phyloP scores from a whole-genome alignment of 37 sponge, comb jelly and placozoan species.

The Ianthella basta region DNA sequence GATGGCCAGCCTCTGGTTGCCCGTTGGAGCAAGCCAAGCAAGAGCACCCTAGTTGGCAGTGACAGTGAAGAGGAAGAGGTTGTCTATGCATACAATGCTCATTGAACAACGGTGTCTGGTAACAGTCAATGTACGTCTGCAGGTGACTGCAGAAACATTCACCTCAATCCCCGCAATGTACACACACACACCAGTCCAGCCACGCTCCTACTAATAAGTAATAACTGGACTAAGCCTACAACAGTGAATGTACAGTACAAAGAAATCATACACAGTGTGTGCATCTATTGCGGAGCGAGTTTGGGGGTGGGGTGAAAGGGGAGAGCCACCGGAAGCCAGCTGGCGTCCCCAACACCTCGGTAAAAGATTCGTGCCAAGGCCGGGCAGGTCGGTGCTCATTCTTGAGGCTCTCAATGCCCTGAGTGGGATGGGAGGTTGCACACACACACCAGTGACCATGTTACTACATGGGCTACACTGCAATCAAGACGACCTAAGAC shows the following conservation, averaged over 20 bases:
- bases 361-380: constrained; percentile 74
- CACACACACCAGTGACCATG: no score
- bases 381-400: constrained; percentile 56
- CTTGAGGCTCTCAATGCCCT: constrained; percentile 88
- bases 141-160: no score
- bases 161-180: no score
- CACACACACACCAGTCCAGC: no score
- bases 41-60: not conserved
- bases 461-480: not conserved
- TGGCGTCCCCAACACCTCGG: constrained; percentile 85
- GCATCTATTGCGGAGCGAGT: constrained; percentile 19
- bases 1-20: constrained; percentile 15
- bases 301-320: constrained; percentile 77
- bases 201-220: no score
- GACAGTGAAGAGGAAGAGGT: not conserved
- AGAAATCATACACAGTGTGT: constrained; percentile 31
- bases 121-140: no score
- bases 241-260: not conserved
- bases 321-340: constrained; percentile 77
- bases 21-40: constrained; percentile 2
- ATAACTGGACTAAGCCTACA: not conserved
- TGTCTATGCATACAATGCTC: not conserved
- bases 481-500: not conserved
- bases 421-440: not conserved
- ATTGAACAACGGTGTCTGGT: not conserved